These are phyloP conservation scores for Hydractinia echinata DNA, from an alignment of 30 jellyfish, hydroid and myxozoan species.

Conservation along the genomic window DNA sequence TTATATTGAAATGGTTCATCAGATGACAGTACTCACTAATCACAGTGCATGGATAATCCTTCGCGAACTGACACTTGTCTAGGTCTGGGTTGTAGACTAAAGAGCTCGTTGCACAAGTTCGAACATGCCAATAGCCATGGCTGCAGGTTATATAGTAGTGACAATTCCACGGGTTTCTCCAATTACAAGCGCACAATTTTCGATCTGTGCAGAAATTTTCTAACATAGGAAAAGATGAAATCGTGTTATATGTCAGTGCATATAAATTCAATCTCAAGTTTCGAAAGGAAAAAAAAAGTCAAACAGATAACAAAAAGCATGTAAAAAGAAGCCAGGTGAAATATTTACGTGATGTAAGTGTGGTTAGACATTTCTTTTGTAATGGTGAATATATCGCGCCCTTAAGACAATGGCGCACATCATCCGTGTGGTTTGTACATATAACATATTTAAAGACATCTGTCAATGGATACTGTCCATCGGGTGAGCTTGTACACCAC, in stretches of 20 bases:
- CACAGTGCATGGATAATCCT: background rate
- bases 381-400: background rate
- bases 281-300: too few relatives aligned
- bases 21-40: background rate
- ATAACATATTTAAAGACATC: conserved; percentile 14
- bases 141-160: conserved; percentile 65
- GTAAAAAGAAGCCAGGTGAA: too few relatives aligned
- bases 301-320: too few relatives aligned
- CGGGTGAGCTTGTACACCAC: background rate
- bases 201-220: conserved; percentile 4
- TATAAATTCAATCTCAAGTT: too few relatives aligned
- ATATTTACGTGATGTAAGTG: background rate
- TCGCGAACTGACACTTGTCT: conserved; percentile 30
- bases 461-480: conserved; percentile 8
- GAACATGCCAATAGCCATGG: conserved; percentile 46
- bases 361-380: background rate
- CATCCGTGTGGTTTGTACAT: conserved; percentile 12
- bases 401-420: background rate
- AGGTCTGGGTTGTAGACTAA: conserved; percentile 72
- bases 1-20: background rate
- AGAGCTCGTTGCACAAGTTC: conserved; percentile 54
- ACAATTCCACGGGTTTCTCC: conserved; percentile 79
- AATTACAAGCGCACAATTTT: background rate
- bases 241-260: too few relatives aligned
- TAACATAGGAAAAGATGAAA: background rate